Evolutionary conservation across 2,797 vertebrate genomes (phyloP).

Genomic region (Paedocypris micromegethes): DNA sequence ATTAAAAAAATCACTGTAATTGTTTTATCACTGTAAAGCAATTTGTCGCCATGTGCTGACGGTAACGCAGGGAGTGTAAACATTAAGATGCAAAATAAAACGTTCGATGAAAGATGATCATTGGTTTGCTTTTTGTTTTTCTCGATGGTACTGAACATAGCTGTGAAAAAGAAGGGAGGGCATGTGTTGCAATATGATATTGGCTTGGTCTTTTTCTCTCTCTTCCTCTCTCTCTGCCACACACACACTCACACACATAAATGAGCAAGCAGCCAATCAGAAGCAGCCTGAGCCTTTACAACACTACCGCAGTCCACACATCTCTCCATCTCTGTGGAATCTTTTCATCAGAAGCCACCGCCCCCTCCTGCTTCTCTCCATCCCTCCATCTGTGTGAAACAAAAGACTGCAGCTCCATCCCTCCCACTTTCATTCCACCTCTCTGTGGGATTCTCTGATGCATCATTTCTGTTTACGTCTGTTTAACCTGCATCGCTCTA

Average conservation of each 20-base stretch:
- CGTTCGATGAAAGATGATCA: neutral
- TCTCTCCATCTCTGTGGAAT: constrained; percentile 41
- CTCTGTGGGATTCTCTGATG: constrained; percentile 8
- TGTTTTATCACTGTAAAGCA: neutral
- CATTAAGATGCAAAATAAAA: constrained; percentile 27
- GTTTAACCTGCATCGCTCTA: constrained; percentile 5
- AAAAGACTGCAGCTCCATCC: constrained; percentile 42
- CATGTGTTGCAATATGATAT: neutral
- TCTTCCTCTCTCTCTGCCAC: neutral
- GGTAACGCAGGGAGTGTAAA: constrained; percentile 29
- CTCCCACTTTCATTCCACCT: constrained; percentile 21
- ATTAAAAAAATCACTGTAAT: constrained; percentile 16
- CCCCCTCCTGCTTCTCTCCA: constrained; percentile 24
- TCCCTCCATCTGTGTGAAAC: constrained; percentile 44
- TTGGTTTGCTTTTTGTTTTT: neutral
- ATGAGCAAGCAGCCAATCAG: constrained; percentile 32
- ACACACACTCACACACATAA: constrained; percentile 7
- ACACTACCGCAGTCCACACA: constrained; percentile 38
- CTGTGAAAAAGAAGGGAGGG: constrained; percentile 20
- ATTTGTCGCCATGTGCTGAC: constrained; percentile 2
- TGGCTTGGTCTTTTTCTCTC: constrained; percentile 2
- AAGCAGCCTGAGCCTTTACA: constrained; percentile 22
- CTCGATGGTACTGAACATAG: constrained; percentile 3
- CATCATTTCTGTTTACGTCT: constrained; percentile 11
- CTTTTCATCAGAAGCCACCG: constrained; percentile 39